A percentile compares a stretch with the other conserved stretches of the same genome.
These are phyloP conservation scores for Fistularia commersonii DNA, from an alignment of 2,797 vertebrate species.

Conservation along the genomic window DNA sequence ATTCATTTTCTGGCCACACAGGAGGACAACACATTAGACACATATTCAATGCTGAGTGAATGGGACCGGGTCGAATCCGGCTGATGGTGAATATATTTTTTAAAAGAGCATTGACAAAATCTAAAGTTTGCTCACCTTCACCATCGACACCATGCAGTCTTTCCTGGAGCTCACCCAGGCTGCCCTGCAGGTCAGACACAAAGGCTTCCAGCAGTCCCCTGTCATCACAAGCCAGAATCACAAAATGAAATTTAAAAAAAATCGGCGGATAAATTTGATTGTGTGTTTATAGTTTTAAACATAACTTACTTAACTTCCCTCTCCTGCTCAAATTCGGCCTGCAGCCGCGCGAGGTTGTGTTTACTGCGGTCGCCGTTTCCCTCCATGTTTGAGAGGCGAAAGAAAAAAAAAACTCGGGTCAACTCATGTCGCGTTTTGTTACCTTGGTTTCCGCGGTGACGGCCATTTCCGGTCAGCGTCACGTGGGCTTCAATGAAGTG, in stretches of 20 bases:
- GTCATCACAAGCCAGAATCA: background rate
- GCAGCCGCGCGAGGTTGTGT: conserved; percentile 48
- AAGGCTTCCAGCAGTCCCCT: conserved; percentile 84
- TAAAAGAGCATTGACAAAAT: too few species aligned
- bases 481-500: background rate
- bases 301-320: conserved; percentile 66
- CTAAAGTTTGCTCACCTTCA: conserved; percentile 70
- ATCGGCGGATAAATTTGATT: background rate
- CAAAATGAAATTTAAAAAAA: background rate
- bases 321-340: conserved; percentile 65
- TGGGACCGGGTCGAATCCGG: too few species aligned
- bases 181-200: conserved; percentile 76
- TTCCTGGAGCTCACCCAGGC: conserved; percentile 78
- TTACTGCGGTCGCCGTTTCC: conserved; percentile 42
- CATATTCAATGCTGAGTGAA: too few species aligned
- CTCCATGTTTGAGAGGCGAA: conserved; percentile 32
- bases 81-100: too few species aligned
- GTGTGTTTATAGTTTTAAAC: background rate
- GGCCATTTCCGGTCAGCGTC: conserved; percentile 17
- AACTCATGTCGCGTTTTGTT: conserved; percentile 15
- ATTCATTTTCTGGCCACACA: conserved; percentile 77
- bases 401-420: conserved; percentile 1
- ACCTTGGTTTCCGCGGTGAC: conserved; percentile 49
- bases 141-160: conserved; percentile 72
- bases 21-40: too few species aligned